These are phyloP conservation scores for Ceratosolen solmsi DNA, from an alignment of 1,140 invertebrate genomes.

Conservation along the genomic window DNA sequence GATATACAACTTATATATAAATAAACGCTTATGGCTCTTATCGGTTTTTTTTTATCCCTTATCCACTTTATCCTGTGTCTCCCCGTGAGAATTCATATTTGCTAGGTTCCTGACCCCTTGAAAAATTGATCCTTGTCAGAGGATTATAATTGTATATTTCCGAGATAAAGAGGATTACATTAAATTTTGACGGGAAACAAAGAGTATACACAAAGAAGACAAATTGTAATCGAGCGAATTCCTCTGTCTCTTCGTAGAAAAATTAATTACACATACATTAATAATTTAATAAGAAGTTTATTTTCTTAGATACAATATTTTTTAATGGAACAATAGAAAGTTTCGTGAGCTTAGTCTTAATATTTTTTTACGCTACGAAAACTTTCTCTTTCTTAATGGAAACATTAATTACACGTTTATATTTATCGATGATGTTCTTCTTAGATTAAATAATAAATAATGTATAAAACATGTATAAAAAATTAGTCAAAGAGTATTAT, in stretches of 20 bases:
- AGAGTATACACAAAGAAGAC: conserved; percentile 4
- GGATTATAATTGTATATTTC: conserved; percentile 31
- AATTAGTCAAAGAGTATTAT: too few species aligned
- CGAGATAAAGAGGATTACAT: conserved; percentile 22
- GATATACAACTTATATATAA: neutral
- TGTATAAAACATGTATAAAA: too few species aligned
- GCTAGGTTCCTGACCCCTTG: conserved; percentile 17
- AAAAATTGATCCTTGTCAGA: conserved; percentile 25
- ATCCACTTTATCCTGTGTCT: conserved; percentile 19
- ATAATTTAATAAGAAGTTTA: neutral
- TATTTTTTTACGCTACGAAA: too few species aligned
- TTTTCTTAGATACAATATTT: neutral
- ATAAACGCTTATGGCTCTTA: conserved; percentile 4
- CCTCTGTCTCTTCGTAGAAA: neutral
- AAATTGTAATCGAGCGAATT: conserved; percentile 11
- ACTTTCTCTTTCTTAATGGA: too few species aligned
- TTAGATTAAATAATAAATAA: too few species aligned
- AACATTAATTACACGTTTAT: too few species aligned
- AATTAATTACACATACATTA: neutral
- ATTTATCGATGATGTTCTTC: too few species aligned
- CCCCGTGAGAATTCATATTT: conserved; percentile 15
- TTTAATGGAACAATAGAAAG: neutral
- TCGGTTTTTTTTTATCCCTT: conserved; percentile 29
- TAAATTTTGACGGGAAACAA: conserved; percentile 22
- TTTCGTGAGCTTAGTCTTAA: too few species aligned